Evolutionary conservation across 2,888 invertebrate genomes (phyloP).

Genomic region (Punctoribates punctum): DNA sequence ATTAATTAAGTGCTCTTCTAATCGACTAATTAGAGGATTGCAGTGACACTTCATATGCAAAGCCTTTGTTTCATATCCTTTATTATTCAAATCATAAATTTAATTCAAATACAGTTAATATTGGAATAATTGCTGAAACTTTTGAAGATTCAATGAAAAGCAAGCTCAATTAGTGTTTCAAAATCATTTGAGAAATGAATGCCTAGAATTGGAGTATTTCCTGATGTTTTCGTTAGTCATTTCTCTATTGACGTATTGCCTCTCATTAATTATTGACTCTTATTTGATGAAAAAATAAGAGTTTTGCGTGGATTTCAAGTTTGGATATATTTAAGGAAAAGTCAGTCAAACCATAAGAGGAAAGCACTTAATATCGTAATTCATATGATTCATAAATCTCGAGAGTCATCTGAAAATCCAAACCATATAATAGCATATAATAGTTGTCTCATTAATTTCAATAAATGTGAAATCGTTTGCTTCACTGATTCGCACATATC

Average conservation of each 20-base stretch:
- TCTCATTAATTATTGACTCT: neutral
- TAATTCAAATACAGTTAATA: neutral
- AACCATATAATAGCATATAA: neutral
- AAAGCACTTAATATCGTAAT: neutral
- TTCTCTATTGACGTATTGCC: neutral
- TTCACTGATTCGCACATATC: neutral
- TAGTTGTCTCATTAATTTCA: conserved; percentile 15
- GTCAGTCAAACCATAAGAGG: neutral
- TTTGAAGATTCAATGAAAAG: no score
- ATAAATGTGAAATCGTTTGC: conserved; percentile 13
- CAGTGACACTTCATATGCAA: neutral
- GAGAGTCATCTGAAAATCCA: neutral
- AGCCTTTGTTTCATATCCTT: neutral
- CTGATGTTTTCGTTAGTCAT: neutral
- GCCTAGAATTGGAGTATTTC: neutral
- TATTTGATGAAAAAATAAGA: neutral
- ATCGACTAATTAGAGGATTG: neutral
- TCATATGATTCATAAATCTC: conserved; percentile 11
- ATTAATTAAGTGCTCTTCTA: no score
- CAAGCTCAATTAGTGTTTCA: no score
- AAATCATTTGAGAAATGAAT: no score
- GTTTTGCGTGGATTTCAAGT: neutral
- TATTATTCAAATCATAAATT: neutral
- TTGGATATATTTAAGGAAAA: neutral
- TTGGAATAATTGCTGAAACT: neutral